Evolutionary conservation across 2,888 invertebrate species (phyloP).

Genomic region (Charanyca ferruginea): DNA sequence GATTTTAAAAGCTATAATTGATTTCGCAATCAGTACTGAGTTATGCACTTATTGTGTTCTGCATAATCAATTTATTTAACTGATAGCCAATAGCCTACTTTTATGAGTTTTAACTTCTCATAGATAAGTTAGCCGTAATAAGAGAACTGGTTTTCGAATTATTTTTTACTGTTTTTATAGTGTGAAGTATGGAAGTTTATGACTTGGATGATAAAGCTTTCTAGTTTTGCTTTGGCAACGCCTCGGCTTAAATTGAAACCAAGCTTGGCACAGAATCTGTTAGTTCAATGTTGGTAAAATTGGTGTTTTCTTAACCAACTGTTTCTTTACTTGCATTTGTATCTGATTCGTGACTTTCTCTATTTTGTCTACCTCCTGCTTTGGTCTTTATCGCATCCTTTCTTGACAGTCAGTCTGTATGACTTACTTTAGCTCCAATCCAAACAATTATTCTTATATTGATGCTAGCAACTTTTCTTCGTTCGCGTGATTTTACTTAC

Average conservation of each 20-base stretch:
- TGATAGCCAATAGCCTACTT: slow-evolving; percentile 37
- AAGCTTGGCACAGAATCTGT: slow-evolving; percentile 32
- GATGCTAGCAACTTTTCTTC: no score
- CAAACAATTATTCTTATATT: no score
- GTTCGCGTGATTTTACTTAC: no score
- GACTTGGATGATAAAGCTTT: background rate
- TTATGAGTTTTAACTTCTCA: slow-evolving; percentile 20
- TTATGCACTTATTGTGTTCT: slow-evolving; percentile 61
- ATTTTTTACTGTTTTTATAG: background rate
- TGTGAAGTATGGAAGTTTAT: background rate
- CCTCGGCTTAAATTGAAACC: slow-evolving; percentile 27
- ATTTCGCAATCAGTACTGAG: slow-evolving; percentile 68
- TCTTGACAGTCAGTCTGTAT: no score
- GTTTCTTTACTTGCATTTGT: background rate
- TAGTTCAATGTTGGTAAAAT: slow-evolving; percentile 15
- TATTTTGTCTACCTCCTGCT: no score
- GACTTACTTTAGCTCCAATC: no score
- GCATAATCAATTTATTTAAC: slow-evolving; percentile 59
- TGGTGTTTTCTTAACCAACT: background rate
- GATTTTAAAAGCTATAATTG: slow-evolving; percentile 74
- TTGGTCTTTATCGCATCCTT: no score
- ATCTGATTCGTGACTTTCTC: background rate
- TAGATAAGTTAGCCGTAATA: slow-evolving; percentile 4
- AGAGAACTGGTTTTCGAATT: slow-evolving; percentile 11
- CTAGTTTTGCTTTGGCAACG: slow-evolving; percentile 27